Conservation (phyloP, 2,888 invertebrate genomes). For the Aphodius sticticus region DNA sequence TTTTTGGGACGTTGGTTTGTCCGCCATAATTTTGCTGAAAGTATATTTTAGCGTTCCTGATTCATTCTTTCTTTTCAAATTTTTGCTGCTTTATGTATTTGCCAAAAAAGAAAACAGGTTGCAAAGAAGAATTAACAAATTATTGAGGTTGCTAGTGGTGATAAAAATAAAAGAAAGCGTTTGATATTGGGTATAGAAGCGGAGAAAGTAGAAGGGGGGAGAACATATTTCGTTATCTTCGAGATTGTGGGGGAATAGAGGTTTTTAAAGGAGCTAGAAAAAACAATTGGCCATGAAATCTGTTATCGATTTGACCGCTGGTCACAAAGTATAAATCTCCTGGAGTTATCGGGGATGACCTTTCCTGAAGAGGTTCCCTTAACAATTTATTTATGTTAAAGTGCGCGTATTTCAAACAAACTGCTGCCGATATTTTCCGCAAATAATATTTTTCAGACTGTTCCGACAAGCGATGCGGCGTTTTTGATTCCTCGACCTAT, state of each 20-base stretch:
- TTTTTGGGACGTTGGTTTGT: too few relatives aligned
- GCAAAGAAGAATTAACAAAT: too few relatives aligned
- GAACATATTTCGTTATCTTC: not conserved
- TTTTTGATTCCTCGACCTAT: too few relatives aligned
- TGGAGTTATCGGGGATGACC: constrained; percentile 34
- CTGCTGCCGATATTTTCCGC: not conserved
- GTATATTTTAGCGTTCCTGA: too few relatives aligned
- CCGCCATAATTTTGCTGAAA: too few relatives aligned
- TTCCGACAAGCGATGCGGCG: too few relatives aligned
- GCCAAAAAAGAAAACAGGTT: too few relatives aligned
- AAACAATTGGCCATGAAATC: constrained; percentile 36
- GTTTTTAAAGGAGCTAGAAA: constrained; percentile 29
- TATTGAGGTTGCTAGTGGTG: not conserved
- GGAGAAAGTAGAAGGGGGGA: not conserved
- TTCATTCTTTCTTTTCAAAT: too few relatives aligned
- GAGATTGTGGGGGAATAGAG: not conserved
- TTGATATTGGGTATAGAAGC: not conserved
- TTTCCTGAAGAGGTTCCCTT: not conserved
- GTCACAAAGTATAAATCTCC: constrained; percentile 41
- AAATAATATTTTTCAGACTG: not conserved
- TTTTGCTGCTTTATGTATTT: too few relatives aligned
- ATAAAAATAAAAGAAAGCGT: not conserved
- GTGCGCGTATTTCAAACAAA: not conserved
- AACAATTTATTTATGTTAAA: not conserved
- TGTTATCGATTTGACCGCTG: constrained; percentile 34